Evolutionary conservation across 2,888 invertebrate species (phyloP), one percentile per base, ranked within the genome.

Genomic region (Neocrepidodera transversa): DNA sequence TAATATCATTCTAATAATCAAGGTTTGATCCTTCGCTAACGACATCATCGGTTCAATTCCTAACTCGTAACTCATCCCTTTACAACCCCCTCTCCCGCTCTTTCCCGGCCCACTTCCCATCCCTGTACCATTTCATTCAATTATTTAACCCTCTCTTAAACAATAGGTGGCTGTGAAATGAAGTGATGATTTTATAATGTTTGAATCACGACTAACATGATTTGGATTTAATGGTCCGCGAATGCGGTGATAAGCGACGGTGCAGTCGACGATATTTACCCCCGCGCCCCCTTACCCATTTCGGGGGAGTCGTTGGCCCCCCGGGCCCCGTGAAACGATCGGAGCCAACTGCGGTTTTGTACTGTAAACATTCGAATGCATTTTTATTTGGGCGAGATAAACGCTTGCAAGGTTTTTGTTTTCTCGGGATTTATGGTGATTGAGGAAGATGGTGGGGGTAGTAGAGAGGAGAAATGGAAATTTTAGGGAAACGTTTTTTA

Each of bases 81-180:
- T 16, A 16, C 2, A 17, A 14, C 32, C 42, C 23, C 40, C 5
- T 35, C 11, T 14, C 23, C 11, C n/a, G 16, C 13, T n/a, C 16
- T 10, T 17, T 16, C 42, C 16, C 49, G 36, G 2, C 30, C 17
- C 26, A 20, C 50, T 43, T 10, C 43, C 30, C 30, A 52, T 20
- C 50, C 40, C 52, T 30, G 43, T 23, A 28, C 67, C 64, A 69
- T 70, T 71, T 76, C 76, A 80, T 79, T 79, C 79, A 79, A 80
- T 80, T 80, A 80, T 80, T 79, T 80, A 80, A 80, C 80, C 80
- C 80, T 79, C 79, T 80, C 79, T 79, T 78, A 79, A 79, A 80
- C 79, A 80, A 80, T 80, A 80, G 80, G 79, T 79, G 79, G 79
- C 74, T 78, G 79, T 80, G 79, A 80, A 80, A 80, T 79, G 80